Base-by-base conservation (phyloP, 2,113 vertebrate species). In the Dunckerocampus dactyliophorus region DNA sequence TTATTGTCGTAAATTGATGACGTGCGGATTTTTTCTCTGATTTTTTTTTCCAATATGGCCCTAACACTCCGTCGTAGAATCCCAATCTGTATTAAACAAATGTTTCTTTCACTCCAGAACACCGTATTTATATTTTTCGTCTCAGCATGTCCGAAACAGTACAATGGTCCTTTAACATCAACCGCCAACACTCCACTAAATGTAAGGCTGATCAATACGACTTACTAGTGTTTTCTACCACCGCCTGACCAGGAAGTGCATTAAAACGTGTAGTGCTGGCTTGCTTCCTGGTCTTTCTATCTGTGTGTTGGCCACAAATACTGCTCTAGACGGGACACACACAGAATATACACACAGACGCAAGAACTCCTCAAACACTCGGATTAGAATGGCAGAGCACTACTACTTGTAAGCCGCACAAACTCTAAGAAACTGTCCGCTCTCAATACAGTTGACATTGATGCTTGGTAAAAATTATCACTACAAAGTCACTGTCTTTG, bases 381-480 rank as follows among this genome's bases (percentile, higher is more conserved):
- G 54, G 67, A 58, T 66, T 76, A 69, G 24, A 71, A 81, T 60
- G 59, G 49, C 67, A 48, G 63, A 74, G 67, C 49, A 51, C 45
- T 46, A 59, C 52, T 76, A n/a, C n/a, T n/a, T n/a, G n/a, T n/a
- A 80, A 47, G 51, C 60, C 58, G 59, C 74, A 76, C 76, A 72
- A 75, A 79, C 61, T 71, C 72, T 68, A 87, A 50, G 53, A 61
- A 74, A 78, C 37, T 4, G 55, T 65, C 66, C 61, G 62, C 75
- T 75, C 77, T 74, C 77, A 84, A 82, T 81, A 84, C 74, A 79
- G 62, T 59, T 65, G 59, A 78, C 57, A n/a, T 55, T 47, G 58
- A 73, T 76, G 63, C 75, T 75, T 76, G 34, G 46, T 85, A 86
- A 78, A 86, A 83, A 82, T 73, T 82, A 87, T 74, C 71, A 74